Percentiles rank a stretch among this genome's conserved stretches.
These are phyloP conservation scores for Achroia grisella DNA, from an alignment of 1,140 invertebrate genomes.

Conservation along the genomic window DNA sequence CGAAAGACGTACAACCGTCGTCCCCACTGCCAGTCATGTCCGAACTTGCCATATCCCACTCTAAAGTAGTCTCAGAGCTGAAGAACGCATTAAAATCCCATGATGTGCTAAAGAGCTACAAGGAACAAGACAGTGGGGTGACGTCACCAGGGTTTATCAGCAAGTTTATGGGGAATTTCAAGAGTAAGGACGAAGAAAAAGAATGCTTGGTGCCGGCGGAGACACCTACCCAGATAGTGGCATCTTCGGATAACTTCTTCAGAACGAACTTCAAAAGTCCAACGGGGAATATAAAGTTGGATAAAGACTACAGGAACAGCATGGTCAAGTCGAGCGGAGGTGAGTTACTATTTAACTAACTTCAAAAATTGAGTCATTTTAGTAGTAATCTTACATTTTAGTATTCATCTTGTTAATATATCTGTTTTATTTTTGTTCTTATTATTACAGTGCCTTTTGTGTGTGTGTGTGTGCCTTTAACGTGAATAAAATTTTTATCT, in stretches of 20 bases:
- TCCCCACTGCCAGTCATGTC: slow-evolving; percentile 49
- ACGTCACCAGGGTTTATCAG: slow-evolving; percentile 58
- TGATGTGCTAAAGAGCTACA: slow-evolving; percentile 43
- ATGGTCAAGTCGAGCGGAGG: slow-evolving; percentile 55
- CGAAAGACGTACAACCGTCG: slow-evolving; percentile 32
- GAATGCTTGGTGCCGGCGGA: slow-evolving; percentile 51
- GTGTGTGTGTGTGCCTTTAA: no score
- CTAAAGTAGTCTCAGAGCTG: slow-evolving; percentile 65
- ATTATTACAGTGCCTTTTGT: no score
- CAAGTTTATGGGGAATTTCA: slow-evolving; percentile 67
- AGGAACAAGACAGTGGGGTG: slow-evolving; percentile 29
- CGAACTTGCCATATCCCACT: slow-evolving; percentile 62
- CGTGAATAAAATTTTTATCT: no score
- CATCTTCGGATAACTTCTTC: slow-evolving; percentile 68
- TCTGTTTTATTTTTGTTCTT: no score
- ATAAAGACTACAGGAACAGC: slow-evolving; percentile 57
- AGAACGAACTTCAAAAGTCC: slow-evolving; percentile 65
- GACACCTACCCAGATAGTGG: slow-evolving; percentile 55
- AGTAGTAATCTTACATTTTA: no score
- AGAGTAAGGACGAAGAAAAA: slow-evolving; percentile 56
- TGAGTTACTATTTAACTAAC: slow-evolving; percentile 25
- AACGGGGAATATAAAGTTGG: slow-evolving; percentile 37
- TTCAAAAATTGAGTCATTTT: no score
- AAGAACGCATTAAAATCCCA: slow-evolving; percentile 67
- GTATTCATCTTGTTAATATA: no score